phyloP scores from a whole-genome alignment of 2,113 vertebrate genomes.

The Onychorhynchus coronatus region DNA sequence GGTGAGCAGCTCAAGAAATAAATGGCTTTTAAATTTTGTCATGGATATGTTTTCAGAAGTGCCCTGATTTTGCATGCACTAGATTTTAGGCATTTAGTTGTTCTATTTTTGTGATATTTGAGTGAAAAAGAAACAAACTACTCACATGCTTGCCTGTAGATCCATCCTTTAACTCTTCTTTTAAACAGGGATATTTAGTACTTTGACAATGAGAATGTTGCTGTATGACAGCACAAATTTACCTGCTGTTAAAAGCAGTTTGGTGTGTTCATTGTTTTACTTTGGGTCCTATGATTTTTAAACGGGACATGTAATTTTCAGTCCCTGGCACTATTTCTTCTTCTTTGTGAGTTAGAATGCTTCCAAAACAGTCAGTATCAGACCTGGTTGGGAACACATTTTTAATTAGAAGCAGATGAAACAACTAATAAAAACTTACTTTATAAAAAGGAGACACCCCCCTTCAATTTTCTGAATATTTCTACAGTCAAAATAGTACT shows the following conservation, averaged over 20 bases:
- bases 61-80: not conserved
- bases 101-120: not conserved
- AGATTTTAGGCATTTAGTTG: not conserved
- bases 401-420: not conserved
- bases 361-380: fast-evolving
- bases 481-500: not conserved
- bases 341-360: not conserved
- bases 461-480: not conserved
- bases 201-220: not conserved
- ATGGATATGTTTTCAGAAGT: not conserved
- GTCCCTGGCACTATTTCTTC: not conserved
- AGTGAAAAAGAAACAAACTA: not conserved
- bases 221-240: not conserved
- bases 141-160: not conserved
- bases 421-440: not conserved
- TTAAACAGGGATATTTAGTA: not conserved
- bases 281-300: not conserved
- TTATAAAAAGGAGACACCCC: not conserved
- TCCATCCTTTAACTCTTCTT: not conserved
- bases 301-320: not conserved
- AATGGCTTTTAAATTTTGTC: not conserved
- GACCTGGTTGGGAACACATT: not conserved
- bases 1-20: not conserved
- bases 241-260: not conserved
- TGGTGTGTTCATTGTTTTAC: not conserved